phyloP scores from a whole-genome alignment of 2,113 vertebrate genomes.

The Serilophus lunatus region DNA sequence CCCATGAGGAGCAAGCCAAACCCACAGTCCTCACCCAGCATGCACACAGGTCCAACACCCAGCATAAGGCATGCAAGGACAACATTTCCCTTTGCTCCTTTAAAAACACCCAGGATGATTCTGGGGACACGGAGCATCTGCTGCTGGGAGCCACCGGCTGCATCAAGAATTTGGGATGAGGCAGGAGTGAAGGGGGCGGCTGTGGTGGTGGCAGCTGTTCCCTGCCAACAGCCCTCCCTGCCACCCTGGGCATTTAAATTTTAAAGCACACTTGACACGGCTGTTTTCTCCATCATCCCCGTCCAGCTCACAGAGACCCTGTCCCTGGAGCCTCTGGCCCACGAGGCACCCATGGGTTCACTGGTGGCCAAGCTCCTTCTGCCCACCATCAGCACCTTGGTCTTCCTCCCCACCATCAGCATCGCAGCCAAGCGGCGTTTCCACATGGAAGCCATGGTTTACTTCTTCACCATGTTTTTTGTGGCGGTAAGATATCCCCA shows the following conservation, averaged over 20 bases:
- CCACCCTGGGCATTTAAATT: conserved; percentile 74
- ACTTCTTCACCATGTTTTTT: conserved; percentile 98
- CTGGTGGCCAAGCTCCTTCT: conserved; percentile 91
- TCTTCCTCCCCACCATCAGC: conserved; percentile 87
- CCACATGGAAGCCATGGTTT: conserved; percentile 99
- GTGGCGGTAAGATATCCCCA: conserved; percentile 78
- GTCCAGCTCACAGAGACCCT: not conserved
- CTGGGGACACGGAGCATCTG: not conserved
- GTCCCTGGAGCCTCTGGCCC: rapidly evolving
- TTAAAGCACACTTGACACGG: conserved; percentile 74
- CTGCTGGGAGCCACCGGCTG: not conserved
- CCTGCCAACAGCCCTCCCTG: not conserved
- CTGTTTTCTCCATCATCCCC: conserved; percentile 19
- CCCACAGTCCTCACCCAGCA: not conserved
- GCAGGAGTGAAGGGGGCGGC: not conserved
- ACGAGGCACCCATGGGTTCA: conserved; percentile 79
- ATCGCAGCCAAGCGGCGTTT: conserved; percentile 90
- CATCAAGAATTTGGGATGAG: not conserved
- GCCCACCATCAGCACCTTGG: conserved; percentile 91
- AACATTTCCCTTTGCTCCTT: not conserved
- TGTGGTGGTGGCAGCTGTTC: not conserved
- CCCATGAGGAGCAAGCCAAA: not conserved
- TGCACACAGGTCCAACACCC: rapidly evolving
- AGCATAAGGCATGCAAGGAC: not conserved
- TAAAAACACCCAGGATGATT: not conserved